Percentiles rank a stretch among this genome's conserved stretches.
phyloP scores from a whole-genome alignment of 2,888 invertebrate genomes.

The Drosophila recens region DNA sequence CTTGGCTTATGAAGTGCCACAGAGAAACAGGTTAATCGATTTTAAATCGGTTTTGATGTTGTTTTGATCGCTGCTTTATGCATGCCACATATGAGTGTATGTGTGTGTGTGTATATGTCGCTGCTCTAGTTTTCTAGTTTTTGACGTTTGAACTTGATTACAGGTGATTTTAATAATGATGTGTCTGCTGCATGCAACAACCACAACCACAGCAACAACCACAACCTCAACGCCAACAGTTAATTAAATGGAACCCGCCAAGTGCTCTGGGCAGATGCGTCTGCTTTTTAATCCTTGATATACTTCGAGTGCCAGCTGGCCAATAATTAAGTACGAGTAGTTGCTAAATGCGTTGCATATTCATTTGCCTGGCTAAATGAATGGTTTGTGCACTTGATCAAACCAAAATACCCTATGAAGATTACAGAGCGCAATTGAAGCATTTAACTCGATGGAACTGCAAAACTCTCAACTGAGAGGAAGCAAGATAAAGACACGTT shows the following conservation, averaged over 20 bases:
- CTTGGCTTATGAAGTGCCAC: constrained; percentile 75
- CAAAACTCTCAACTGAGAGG: not conserved
- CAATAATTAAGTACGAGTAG: constrained; percentile 45
- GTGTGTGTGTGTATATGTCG: constrained; percentile 30
- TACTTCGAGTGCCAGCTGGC: constrained; percentile 38
- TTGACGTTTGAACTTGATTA: constrained; percentile 81
- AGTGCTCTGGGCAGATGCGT: constrained; percentile 40
- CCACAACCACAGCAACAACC: constrained; percentile 8
- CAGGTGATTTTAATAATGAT: constrained; percentile 79
- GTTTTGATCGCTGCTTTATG: constrained; percentile 70
- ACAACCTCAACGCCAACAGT: constrained; percentile 45
- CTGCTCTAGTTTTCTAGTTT: constrained; percentile 65
- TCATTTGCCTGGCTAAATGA: constrained; percentile 32
- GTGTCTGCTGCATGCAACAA: constrained; percentile 50
- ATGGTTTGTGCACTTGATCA: constrained; percentile 29
- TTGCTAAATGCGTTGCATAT: constrained; percentile 44
- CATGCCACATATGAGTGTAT: constrained; percentile 8
- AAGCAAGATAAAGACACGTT: not conserved
- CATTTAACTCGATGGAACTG: constrained; percentile 15
- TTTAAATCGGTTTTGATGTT: constrained; percentile 81
- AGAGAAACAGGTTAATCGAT: constrained; percentile 81
- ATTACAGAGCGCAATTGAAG: constrained; percentile 12
- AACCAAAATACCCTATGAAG: constrained; percentile 22
- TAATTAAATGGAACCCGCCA: constrained; percentile 60
- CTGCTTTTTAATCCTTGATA: constrained; percentile 37